Evolutionary conservation across 1,140 invertebrate genomes (phyloP), one percentile per base, ranked within the genome.

Genomic region (Drosophila bipectinata): DNA sequence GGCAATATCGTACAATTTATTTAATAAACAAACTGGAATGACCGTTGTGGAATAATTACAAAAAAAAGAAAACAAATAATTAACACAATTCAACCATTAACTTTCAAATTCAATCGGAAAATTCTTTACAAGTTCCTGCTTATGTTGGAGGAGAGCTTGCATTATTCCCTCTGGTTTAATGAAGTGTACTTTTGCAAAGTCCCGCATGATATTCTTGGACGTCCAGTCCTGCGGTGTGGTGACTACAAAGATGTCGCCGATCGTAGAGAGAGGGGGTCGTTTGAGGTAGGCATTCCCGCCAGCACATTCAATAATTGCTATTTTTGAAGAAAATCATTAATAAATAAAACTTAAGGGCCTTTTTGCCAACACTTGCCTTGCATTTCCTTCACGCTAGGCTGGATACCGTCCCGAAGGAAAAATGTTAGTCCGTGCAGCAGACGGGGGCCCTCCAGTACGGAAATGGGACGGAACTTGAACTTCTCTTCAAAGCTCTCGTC

Each of bases 81-180:
- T n/a, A 24, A 26, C 21, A 9, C 0, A 6, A 41, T 21, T 21
- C 21, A 21, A 39, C 26, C 12, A 21, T 28, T 39, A 15, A 69
- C 14, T 32, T 57, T 57, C 7, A 4, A 76, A 4, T 6, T 60
- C 45, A 0, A 67, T 12, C 1, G 52, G 52, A 26, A 62, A 32
- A 1, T 72, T 49, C 18, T 66, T 14, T 3, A 85, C 8, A 0
- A 66, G 26, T 3, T 51, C 59, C 6, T 7, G 0, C 1, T 69
- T 68, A 8, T 79, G 78, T 12, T 68, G 83, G 0, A 88, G 64
- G 0, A 87, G 49, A 1, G 83, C 47, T 21, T 75, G 74, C 82
- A 87, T 87, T 6, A 87, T 37, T n/a, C 58, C 79, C 14, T 87
- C 82, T 1, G 78, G 39, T 24, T 59, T 76, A 12, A 87, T 79